Evolutionary conservation across 2,113 vertebrate genomes (phyloP).

Genomic region (Myanophis thanlyinensis): DNA sequence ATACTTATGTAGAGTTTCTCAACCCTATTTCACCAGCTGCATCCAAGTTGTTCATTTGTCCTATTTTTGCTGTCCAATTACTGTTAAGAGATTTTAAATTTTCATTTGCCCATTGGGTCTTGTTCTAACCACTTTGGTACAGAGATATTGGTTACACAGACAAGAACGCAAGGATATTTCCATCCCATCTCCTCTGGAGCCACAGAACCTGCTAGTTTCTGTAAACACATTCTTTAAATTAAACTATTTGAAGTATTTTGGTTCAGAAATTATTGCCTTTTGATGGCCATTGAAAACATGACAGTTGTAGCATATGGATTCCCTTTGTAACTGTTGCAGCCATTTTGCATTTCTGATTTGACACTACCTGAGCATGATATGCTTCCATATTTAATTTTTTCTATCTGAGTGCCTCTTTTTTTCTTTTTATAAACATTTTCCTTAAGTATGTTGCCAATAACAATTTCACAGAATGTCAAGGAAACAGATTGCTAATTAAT

Average conservation of each 20-base stretch:
- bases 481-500: conserved; percentile 3
- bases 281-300: too few relatives aligned
- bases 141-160: too few relatives aligned
- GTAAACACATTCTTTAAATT: background rate
- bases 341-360: background rate
- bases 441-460: background rate
- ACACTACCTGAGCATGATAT: background rate
- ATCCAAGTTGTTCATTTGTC: background rate
- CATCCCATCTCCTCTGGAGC: background rate
- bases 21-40: background rate
- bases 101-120: background rate
- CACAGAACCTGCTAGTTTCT: background rate
- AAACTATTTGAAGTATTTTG: too few relatives aligned
- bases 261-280: too few relatives aligned
- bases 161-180: background rate
- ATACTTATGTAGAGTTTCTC: background rate
- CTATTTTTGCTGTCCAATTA: background rate
- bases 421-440: background rate
- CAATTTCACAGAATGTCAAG: background rate
- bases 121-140: too few relatives aligned
- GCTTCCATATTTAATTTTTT: background rate
- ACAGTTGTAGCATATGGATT: background rate
- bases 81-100: background rate
- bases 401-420: background rate
- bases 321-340: background rate